Conservation (phyloP, 2,113 vertebrate species). For the Atrichornis clamosus region DNA sequence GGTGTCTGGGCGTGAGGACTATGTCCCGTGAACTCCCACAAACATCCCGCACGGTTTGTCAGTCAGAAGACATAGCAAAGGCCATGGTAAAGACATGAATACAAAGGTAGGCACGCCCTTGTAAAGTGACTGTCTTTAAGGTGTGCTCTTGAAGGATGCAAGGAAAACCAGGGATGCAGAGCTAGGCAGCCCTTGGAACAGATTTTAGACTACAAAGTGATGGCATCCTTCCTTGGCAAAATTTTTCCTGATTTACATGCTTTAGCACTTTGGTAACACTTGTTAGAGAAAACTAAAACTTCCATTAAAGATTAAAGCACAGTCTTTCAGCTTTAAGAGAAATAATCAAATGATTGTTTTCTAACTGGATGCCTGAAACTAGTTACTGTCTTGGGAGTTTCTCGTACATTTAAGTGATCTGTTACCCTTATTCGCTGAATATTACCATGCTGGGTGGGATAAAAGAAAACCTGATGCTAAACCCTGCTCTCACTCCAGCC, state of each 20-base stretch:
- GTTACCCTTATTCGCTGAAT: not conserved
- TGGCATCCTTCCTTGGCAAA: not conserved
- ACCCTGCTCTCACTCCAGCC: not conserved
- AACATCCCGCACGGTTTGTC: not conserved
- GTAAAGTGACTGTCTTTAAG: not conserved
- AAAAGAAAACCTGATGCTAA: not conserved
- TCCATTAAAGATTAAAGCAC: not conserved
- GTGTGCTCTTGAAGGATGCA: rapidly evolving
- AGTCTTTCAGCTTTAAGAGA: not conserved
- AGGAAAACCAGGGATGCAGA: not conserved
- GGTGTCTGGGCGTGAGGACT: not conserved
- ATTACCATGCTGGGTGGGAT: not conserved
- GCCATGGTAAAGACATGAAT: no score
- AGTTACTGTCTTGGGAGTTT: not conserved
- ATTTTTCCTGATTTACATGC: not conserved
- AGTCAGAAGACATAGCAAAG: not conserved
- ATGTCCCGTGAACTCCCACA: not conserved
- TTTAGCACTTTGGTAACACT: not conserved
- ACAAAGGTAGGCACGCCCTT: not conserved
- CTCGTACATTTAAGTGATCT: not conserved
- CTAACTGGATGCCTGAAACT: not conserved
- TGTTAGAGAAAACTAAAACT: not conserved
- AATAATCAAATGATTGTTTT: not conserved
- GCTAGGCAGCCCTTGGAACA: not conserved
- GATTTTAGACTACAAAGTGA: not conserved